Conservation (phyloP, 2,113 vertebrate species). For the Lanius ludovicianus region DNA sequence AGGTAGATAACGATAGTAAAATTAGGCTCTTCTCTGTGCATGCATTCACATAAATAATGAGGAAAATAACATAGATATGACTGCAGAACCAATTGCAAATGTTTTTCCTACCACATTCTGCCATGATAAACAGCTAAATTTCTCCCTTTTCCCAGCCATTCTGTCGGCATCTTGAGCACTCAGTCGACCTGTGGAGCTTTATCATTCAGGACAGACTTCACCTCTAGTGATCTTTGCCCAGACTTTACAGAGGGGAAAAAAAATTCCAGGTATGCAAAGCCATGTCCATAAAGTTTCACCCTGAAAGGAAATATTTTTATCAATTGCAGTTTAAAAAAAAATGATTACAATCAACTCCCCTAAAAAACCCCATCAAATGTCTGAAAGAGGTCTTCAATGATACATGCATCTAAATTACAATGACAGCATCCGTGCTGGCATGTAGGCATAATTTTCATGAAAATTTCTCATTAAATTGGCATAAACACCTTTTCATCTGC, state of each 20-base stretch:
- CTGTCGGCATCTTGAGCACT: conserved; percentile 12
- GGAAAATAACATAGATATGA: not conserved
- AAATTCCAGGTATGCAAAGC: not conserved
- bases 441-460: not conserved
- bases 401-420: accelerated
- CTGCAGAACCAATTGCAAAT: not conserved
- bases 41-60: not conserved
- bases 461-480: not conserved
- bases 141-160: not conserved
- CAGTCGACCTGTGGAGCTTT: not conserved
- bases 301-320: not conserved
- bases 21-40: not conserved
- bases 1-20: not conserved
- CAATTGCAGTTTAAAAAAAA: not conserved
- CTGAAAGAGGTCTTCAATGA: not conserved
- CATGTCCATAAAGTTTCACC: not conserved
- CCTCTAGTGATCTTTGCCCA: not conserved
- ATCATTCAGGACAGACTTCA: not conserved
- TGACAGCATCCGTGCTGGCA: not conserved
- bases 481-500: not conserved
- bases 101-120: not conserved
- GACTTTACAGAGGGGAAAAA: not conserved
- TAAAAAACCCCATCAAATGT: not conserved
- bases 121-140: not conserved
- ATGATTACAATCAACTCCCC: not conserved